Evolutionary conservation across 2,888 invertebrate genomes (phyloP), one percentile per base, ranked within the genome.

Genomic region (Amphiduros pacificus): DNA sequence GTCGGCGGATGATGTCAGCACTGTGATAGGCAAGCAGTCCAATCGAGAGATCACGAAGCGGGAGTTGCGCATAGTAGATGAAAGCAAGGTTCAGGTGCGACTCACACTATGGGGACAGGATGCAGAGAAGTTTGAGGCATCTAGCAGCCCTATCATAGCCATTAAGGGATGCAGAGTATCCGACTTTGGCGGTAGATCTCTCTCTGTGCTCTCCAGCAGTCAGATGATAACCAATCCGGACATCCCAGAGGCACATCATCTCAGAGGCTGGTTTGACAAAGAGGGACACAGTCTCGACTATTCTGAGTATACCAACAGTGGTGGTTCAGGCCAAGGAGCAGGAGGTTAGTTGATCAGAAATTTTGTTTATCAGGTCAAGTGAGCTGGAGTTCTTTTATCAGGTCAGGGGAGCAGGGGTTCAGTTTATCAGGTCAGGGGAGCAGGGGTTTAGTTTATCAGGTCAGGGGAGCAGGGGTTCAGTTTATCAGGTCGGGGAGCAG

Each of bases 211-310:
- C 2, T 68, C 67, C 29, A 75, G 74, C 50, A 81, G 82, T 62
- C 75, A 79, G 61, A 64, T 94, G 62, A 88, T 92, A 69, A 78
- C 91, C 5, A 93, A 97, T 85, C 97, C 98, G 0, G 95, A 97
- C 78, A 85, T 94, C 29, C 87, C 89, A 0, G 94, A 94, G 75
- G 91, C 94, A 1, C 91, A 94, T 79, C 86, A 80, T 49, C 85
- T 99, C 51, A 88, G 92, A 60, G 93, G 93, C 31, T 99, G 99
- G 99, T 98, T 88, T 80, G 93, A 92, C 78, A 88, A 88, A 52
- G 78, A 74, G 44, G 83, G 78, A 51, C 87, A 48, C 86, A 75
- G 70, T 64, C 65, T 70, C 54, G 71, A 77, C 51, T 81, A 80
- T 67, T 64, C 71, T 41, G 74, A 71, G 29, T 82, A 72, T 70